phyloP scores from a whole-genome alignment of 1,140 invertebrate species.

The Heliconius congener region DNA sequence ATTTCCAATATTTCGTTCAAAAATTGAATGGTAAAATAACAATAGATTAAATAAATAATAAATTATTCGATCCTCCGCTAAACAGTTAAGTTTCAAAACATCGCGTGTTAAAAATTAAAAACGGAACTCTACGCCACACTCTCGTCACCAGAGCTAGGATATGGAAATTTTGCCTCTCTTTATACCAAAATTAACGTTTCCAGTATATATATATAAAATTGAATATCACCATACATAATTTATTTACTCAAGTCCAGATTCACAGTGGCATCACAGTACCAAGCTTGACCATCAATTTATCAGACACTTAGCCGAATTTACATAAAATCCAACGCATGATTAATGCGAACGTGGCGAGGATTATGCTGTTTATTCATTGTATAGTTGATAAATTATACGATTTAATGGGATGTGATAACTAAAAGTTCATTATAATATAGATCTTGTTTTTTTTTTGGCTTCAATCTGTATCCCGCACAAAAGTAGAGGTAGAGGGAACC shows the following conservation, averaged over 20 bases:
- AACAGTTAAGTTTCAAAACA: too few relatives aligned
- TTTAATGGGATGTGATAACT: conserved; percentile 38
- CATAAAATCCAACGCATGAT: conserved; percentile 76
- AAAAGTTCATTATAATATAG: not conserved
- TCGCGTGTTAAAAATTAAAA: too few relatives aligned
- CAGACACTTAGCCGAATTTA: conserved; percentile 77
- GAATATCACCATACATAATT: not conserved
- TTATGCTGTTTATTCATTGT: conserved; percentile 58
- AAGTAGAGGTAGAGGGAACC: too few relatives aligned
- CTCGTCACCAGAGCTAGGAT: too few relatives aligned
- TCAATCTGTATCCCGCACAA: too few relatives aligned
- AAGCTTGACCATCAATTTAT: conserved; percentile 76
- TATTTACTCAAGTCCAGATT: not conserved
- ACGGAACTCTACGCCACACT: too few relatives aligned
- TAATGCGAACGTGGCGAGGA: conserved; percentile 65
- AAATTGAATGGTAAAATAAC: too few relatives aligned
- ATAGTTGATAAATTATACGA: conserved; percentile 59
- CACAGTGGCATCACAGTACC: conserved; percentile 28
- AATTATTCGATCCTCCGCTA: too few relatives aligned
- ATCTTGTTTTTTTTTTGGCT: too few relatives aligned
- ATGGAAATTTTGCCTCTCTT: not conserved
- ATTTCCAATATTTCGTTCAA: too few relatives aligned
- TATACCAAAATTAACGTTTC: too few relatives aligned
- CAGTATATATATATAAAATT: not conserved
- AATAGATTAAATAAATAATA: too few relatives aligned